A percentile compares a stretch with the other conserved stretches of the same genome.
Conservation (phyloP, 2,888 invertebrate species). For the Augochlorella aurata region DNA sequence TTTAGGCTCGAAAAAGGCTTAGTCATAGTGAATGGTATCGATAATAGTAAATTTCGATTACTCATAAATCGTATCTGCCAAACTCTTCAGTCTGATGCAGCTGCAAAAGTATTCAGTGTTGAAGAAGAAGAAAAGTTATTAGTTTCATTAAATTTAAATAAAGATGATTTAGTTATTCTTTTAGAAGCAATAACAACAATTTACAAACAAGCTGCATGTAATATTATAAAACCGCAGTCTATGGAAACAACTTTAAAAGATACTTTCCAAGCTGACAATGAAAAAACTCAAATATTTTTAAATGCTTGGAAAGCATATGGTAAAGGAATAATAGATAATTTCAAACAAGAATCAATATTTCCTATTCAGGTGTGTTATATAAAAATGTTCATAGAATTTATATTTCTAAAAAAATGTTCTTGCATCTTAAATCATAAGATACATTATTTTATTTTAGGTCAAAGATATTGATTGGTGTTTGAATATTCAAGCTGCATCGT, state of each 20-base stretch:
- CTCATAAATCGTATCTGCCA: conserved; percentile 76
- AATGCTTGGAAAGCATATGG: conserved; percentile 75
- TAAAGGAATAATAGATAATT: conserved; percentile 72
- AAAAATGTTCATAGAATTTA: not conserved
- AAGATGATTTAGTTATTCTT: conserved; percentile 68
- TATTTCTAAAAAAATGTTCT: not conserved
- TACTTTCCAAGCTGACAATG: conserved; percentile 69
- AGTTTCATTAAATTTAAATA: conserved; percentile 71
- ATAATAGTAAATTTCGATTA: conserved; percentile 75
- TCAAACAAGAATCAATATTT: conserved; percentile 74
- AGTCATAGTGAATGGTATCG: conserved; percentile 69
- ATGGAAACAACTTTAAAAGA: conserved; percentile 73
- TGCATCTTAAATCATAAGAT: not conserved
- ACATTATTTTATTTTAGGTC: conserved; percentile 59
- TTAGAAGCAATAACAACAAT: conserved; percentile 72
- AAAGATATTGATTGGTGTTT: conserved; percentile 76
- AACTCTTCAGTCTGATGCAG: conserved; percentile 63
- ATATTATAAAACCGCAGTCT: conserved; percentile 68
- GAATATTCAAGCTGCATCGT: conserved; percentile 76
- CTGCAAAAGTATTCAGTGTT: conserved; percentile 70
- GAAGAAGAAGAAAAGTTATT: conserved; percentile 76
- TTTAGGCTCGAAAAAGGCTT: conserved; percentile 73
- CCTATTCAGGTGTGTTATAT: conserved; percentile 72
- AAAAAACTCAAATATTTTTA: conserved; percentile 72
- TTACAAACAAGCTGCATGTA: conserved; percentile 74